Evolutionary conservation across 1,140 invertebrate species (phyloP), one percentile per base, ranked within the genome.

Genomic region (Eumaeus atala): DNA sequence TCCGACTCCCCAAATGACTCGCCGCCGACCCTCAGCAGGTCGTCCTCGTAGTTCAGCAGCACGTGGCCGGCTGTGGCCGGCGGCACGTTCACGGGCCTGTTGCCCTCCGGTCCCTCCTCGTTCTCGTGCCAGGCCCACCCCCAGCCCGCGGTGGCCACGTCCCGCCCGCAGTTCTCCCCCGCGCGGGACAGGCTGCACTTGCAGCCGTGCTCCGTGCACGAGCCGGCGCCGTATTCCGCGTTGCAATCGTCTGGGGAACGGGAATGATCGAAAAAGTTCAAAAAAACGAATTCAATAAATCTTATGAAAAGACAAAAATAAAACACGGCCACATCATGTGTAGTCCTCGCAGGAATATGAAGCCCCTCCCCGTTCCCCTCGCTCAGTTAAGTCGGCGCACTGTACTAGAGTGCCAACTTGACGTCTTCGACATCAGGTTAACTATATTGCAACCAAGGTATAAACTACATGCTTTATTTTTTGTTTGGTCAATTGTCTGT

Each of bases 231-330:
- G 47, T 69, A 71, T 9, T 58, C 70, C 1, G 72, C 61, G 56
- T 83, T 82, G 52, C 82, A 85, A 28, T 83, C 67, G 16, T 80
- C 82, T 84, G 68, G 9, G 61, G 70, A 37, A 33, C 14, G 9
- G 47, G n/a, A 61, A 8, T n/a, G n/a, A n/a, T n/a, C n/a, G n/a
- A n/a, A n/a, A n/a, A n/a, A n/a, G n/a, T n/a, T n/a, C n/a, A n/a
- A n/a, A n/a, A n/a, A n/a, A n/a, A n/a, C n/a, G n/a, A 16, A 1
- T 8, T 9, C 17, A 16, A 42, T 16, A 42, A 42, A 42, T 14
- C 9, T 16, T 47, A 47, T 4, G 8, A 14, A 47, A 18, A 47
- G 21, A 11, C 16, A 18, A 18, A 9, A 47, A 5, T 53, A 47
- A n/a, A n/a, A n/a, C n/a, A n/a, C n/a, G n/a, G n/a, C n/a, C n/a